Evolutionary conservation across 2,888 invertebrate species (phyloP), one percentile per base, ranked within the genome.

Genomic region (Lasioglossum morio): DNA sequence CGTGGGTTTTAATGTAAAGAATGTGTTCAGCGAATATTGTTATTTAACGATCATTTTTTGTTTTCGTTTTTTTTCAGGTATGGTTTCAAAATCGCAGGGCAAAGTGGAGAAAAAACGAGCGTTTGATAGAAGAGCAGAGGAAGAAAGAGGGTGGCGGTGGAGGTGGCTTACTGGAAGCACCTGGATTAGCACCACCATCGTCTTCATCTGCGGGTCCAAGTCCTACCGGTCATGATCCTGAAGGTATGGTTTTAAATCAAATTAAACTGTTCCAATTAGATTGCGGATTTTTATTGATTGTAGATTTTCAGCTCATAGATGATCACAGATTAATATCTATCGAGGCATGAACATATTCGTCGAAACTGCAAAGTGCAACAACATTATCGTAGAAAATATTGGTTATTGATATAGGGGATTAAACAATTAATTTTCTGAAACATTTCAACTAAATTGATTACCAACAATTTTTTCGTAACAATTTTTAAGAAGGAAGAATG

Each of bases 71-170:
- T 4, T 94, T 94, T 4, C 95, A 98, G 98, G 98, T 98, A 53
- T 98, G 98, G 98, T 98, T 98, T 95, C 98, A 98, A 96, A 98
- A 98, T 94, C 96, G 98, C 70, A 96, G 98, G 83, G 98, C 98
- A 66, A 98, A 98, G 95, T 98, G 98, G 98, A 96, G 98, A 86
- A 98, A 98, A 95, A 98, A 98, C 72, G 98, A 98, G 95, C 96
- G 98, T 53, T 96, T 98, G 94, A 98, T 98, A 96, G 98, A 98
- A 94, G 98, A 98, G 93, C 98, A 98, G 95, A 96, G 98, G 85
- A 98, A 98, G 94, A 96, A 98, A 76, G 98, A 98, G 92, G 98
- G 97, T 23, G 96, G 96, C 76, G 97, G 37, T 4, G 97, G 30
- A 2, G 85, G 88, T 72, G 87, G 88, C 30, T 81, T 81, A 72